A percentile compares a stretch with the other conserved stretches of the same genome.
Evolutionary conservation across 2,888 invertebrate genomes (phyloP).

Genomic region (Dynastes tityus): DNA sequence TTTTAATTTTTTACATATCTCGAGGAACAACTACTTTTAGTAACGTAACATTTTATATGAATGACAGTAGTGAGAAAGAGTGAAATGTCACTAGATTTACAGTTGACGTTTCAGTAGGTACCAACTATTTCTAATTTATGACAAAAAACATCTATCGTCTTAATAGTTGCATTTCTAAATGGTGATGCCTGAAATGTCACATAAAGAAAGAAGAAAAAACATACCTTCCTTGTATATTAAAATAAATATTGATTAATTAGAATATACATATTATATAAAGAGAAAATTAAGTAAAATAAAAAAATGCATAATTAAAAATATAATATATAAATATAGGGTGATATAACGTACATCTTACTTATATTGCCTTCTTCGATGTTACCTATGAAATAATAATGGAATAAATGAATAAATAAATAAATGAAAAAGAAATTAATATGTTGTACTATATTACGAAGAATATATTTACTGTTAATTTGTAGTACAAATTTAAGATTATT

Average conservation of each 20-base stretch:
- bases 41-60: neutral
- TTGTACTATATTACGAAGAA: constrained; percentile 60
- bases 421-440: constrained; percentile 50
- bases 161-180: constrained; percentile 15
- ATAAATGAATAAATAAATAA: constrained; percentile 8
- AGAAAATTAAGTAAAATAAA: constrained; percentile 12
- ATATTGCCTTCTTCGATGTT: constrained; percentile 54
- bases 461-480: constrained; percentile 65
- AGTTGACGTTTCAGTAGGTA: neutral
- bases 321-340: constrained; percentile 35
- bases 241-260: constrained; percentile 16
- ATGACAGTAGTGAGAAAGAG: neutral
- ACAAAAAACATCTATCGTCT: neutral
- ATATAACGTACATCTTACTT: constrained; percentile 30
- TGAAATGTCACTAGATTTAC: neutral
- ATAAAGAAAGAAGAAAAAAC: constrained; percentile 13
- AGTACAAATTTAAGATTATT: constrained; percentile 67
- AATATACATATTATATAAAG: constrained; percentile 33
- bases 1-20: constrained; percentile 55
- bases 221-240: constrained; percentile 49
- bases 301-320: constrained; percentile 59
- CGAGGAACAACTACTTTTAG: constrained; percentile 48
- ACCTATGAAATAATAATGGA: constrained; percentile 53
- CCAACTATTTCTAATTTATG: neutral
- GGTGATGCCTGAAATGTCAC: constrained; percentile 10